Conservation (phyloP, 1,140 invertebrate species). For the Zaprionus lachaisei region DNA sequence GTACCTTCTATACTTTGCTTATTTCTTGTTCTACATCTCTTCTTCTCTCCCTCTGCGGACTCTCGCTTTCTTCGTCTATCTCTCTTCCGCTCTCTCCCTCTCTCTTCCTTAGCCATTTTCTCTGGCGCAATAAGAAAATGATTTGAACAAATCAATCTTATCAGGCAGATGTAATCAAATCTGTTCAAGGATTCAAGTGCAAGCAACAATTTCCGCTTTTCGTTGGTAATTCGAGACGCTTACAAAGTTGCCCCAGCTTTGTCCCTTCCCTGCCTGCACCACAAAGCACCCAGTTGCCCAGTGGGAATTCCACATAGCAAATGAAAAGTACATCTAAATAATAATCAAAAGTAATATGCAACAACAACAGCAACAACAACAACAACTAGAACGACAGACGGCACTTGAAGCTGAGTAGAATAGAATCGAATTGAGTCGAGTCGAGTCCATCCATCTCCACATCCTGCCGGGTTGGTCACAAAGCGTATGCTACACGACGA, state of each 20-base stretch:
- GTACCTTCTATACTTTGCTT: no score
- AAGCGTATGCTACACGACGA: constrained; percentile 65
- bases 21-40: no score
- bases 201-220: constrained; percentile 53
- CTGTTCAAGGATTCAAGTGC: constrained; percentile 42
- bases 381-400: constrained; percentile 37
- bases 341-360: constrained; percentile 80
- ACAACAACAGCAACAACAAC: constrained; percentile 40
- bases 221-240: constrained; percentile 71
- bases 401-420: constrained; percentile 34
- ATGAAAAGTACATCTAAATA: constrained; percentile 78
- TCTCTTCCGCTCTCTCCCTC: no score
- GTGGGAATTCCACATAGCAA: constrained; percentile 56
- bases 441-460: constrained; percentile 13
- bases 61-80: neutral
- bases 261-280: constrained; percentile 2
- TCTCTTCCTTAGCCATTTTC: neutral
- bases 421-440: constrained; percentile 38
- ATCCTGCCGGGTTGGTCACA: constrained; percentile 43
- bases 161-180: constrained; percentile 63
- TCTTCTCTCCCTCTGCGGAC: neutral
- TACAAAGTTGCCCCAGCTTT: constrained; percentile 50
- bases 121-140: neutral
- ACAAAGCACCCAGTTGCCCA: constrained; percentile 29
- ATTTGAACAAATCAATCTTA: constrained; percentile 46